phyloP scores from a whole-genome alignment of 1,140 invertebrate genomes.

The Diabrotica virgifera region DNA sequence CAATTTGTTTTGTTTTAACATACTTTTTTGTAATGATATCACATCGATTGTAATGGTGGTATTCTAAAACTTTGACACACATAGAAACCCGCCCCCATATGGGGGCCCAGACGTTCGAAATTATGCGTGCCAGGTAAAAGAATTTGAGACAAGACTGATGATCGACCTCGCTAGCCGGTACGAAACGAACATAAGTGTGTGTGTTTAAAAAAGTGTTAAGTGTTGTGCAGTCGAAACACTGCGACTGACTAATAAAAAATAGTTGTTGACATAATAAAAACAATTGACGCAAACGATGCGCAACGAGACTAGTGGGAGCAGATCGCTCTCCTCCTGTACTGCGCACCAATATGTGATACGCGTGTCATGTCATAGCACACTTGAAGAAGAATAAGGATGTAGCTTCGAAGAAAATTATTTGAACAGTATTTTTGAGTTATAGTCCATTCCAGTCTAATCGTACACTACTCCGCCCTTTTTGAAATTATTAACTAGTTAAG shows the following conservation, averaged over 20 bases:
- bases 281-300: constrained; percentile 8
- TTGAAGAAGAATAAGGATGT: not conserved
- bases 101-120: constrained; percentile 11
- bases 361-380: not conserved
- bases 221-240: constrained; percentile 30
- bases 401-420: too few relatives aligned
- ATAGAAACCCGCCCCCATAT: not conserved
- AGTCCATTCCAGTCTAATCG: not conserved
- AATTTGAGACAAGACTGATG: constrained; percentile 21
- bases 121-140: constrained; percentile 6
- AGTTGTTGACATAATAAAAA: constrained; percentile 35
- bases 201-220: constrained; percentile 27
- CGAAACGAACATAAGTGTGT: constrained; percentile 17
- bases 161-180: constrained; percentile 21
- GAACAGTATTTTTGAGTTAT: too few relatives aligned
- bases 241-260: constrained; percentile 26
- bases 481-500: too few relatives aligned
- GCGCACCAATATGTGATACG: not conserved
- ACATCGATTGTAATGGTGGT: too few relatives aligned
- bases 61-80: too few relatives aligned
- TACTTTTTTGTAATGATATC: too few relatives aligned
- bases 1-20: too few relatives aligned
- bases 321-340: not conserved
- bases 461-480: too few relatives aligned
- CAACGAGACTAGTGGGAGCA: not conserved